Conservation (phyloP, 2,113 vertebrate genomes). For the Trachemys scripta region DNA sequence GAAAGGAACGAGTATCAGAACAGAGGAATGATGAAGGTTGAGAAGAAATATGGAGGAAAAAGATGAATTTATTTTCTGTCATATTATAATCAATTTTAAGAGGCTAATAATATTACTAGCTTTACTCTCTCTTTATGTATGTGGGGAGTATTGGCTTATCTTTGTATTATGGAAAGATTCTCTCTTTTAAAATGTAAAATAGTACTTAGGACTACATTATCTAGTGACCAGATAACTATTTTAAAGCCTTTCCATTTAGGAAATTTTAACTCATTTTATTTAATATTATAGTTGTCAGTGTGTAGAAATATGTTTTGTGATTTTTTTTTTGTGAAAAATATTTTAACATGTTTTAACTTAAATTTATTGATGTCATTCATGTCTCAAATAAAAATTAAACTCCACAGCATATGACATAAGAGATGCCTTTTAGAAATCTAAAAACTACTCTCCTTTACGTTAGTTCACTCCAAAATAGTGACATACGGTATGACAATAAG, state of each 20-base stretch:
- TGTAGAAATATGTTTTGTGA: background rate
- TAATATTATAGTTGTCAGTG: background rate
- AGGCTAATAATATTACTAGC: background rate
- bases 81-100: background rate
- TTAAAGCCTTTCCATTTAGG: background rate
- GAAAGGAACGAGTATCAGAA: background rate
- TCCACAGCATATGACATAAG: background rate
- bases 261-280: background rate
- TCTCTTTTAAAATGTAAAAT: background rate
- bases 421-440: background rate
- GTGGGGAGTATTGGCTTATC: background rate
- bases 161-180: background rate
- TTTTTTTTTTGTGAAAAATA: background rate
- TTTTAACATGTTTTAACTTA: background rate
- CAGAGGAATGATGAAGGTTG: background rate
- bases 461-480: background rate
- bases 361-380: background rate
- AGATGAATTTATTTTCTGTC: background rate
- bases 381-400: background rate
- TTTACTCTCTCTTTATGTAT: background rate
- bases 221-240: background rate
- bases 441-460: background rate
- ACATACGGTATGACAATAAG: background rate
- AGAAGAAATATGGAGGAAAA: background rate
- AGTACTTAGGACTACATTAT: background rate